Percentiles rank a stretch among this genome's conserved stretches.
These are phyloP conservation scores for Caenorhabditis sp. DNA, from an alignment of 2,888 invertebrate genomes.

Conservation along the genomic window DNA sequence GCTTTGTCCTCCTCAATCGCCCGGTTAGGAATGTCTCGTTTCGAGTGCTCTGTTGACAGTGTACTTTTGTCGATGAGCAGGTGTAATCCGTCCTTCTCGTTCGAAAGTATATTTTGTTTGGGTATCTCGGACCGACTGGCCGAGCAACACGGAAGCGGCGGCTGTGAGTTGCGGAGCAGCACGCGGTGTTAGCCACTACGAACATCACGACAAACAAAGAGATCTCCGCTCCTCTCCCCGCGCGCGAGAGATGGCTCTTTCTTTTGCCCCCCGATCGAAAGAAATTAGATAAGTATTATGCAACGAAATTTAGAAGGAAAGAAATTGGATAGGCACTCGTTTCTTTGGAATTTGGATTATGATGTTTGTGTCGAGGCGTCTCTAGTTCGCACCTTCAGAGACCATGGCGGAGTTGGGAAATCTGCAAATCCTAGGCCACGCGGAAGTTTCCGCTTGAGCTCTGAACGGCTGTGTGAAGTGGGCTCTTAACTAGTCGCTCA, in stretches of 20 bases:
- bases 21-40: background rate
- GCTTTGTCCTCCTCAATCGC: background rate
- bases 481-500: no score
- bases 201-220: constrained; percentile 56
- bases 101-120: no score
- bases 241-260: background rate
- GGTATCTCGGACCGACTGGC: constrained; percentile 6
- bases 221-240: background rate
- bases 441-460: background rate
- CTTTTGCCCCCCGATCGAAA: background rate
- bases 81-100: constrained; percentile 47
- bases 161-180: no score
- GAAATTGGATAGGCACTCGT: background rate
- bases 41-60: constrained; percentile 34
- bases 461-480: background rate
- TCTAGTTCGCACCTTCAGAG: no score
- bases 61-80: constrained; percentile 49
- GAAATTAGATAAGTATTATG: background rate
- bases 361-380: no score
- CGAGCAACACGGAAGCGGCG: constrained; percentile 37
- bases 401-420: no score
- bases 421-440: background rate
- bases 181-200: no score
- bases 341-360: no score
- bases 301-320: background rate